A percentile compares a stretch with the other conserved stretches of the same genome.
Conservation (phyloP, 2,797 vertebrate genomes). For the Sebastes flavidus region DNA sequence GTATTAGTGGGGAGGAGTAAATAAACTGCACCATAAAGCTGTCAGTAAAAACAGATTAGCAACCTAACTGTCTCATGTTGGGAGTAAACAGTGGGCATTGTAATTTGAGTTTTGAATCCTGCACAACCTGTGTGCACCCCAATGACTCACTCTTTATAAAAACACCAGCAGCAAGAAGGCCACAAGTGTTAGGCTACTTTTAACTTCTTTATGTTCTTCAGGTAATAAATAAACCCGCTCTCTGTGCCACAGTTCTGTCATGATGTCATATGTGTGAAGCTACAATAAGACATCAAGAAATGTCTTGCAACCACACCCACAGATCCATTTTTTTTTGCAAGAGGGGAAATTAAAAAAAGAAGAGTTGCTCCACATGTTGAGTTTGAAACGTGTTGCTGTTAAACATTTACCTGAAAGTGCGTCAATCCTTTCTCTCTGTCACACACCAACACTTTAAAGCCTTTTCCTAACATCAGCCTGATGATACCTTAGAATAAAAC, state of each 20-base stretch:
- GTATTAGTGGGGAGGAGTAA: slow-evolving; percentile 15
- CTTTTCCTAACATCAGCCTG: background rate
- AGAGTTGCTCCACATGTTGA: too few relatives aligned
- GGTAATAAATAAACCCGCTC: background rate
- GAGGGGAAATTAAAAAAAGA: background rate
- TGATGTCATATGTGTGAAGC: slow-evolving; percentile 14
- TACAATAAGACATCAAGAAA: slow-evolving; percentile 24
- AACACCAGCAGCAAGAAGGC: background rate
- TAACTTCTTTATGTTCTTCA: background rate
- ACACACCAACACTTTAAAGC: background rate
- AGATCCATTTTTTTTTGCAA: background rate
- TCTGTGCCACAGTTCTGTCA: background rate
- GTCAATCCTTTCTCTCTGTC: background rate
- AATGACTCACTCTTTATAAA: background rate
- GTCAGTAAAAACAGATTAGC: slow-evolving; percentile 22
- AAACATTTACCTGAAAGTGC: slow-evolving; percentile 1
- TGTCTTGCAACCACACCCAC: slow-evolving; percentile 50
- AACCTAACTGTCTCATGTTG: background rate
- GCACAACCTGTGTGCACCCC: background rate
- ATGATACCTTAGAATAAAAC: background rate
- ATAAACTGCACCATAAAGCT: slow-evolving; percentile 16
- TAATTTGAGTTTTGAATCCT: background rate
- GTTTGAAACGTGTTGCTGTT: background rate
- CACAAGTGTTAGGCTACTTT: background rate
- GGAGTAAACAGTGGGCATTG: background rate